phyloP scores from a whole-genome alignment of 2,888 invertebrate species.

The Axea sp. region DNA sequence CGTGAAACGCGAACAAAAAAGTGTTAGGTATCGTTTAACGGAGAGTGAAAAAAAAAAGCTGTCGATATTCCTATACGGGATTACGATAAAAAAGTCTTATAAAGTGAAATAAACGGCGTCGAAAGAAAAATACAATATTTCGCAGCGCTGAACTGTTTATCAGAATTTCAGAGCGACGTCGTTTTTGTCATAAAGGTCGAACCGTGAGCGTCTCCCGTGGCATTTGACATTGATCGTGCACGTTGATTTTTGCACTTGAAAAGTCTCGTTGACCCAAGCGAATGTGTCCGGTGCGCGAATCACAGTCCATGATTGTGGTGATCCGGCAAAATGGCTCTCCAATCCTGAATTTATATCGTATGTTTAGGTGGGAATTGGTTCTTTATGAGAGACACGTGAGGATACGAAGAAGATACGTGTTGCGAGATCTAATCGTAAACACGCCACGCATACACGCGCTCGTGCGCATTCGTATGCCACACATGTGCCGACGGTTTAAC shows the following conservation, averaged over 20 bases:
- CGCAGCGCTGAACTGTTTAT: conserved; percentile 1
- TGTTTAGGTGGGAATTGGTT: conserved; percentile 79
- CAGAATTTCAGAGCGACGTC: conserved; percentile 9
- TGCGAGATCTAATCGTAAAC: conserved; percentile 57
- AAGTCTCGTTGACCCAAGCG: conserved; percentile 49
- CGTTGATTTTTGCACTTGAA: conserved; percentile 54
- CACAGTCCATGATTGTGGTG: conserved; percentile 58
- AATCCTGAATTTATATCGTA: conserved; percentile 79
- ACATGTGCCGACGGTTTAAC: conserved; percentile 55
- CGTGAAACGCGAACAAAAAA: no score
- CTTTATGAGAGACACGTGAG: conserved; percentile 78
- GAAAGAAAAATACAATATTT: conserved; percentile 5
- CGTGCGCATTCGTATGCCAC: conserved; percentile 51
- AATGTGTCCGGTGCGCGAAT: conserved; percentile 64
- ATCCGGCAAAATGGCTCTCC: conserved; percentile 70
- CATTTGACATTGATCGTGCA: conserved; percentile 48
- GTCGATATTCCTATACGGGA: conserved; percentile 4
- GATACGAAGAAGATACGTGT: conserved; percentile 67
- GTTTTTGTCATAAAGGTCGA: conserved; percentile 36
- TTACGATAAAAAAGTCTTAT: background rate
- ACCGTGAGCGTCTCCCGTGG: background rate
- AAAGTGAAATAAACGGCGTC: conserved; percentile 13
- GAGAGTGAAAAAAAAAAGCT: no score
- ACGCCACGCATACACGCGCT: conserved; percentile 48
- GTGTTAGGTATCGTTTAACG: no score